Evolutionary conservation across 2,797 vertebrate genomes (phyloP).

Genomic region (Gastrophryne carolinensis): DNA sequence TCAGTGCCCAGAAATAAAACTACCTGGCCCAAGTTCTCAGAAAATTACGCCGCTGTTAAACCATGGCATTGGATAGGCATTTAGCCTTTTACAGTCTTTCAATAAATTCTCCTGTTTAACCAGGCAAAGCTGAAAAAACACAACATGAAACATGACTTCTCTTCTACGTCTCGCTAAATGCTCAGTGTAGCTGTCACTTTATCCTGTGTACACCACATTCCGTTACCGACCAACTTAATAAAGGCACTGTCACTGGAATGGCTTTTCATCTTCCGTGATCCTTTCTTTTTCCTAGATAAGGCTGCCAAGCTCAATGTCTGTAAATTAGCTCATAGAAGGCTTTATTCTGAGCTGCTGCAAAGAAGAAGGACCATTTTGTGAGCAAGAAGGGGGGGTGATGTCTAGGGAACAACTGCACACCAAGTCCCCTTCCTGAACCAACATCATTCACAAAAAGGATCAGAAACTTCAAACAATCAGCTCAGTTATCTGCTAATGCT

Average conservation of each 20-base stretch:
- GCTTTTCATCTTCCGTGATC: conserved; percentile 73
- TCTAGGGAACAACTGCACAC: no score
- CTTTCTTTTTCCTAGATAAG: conserved; percentile 70
- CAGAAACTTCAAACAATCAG: no score
- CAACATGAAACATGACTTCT: conserved; percentile 64
- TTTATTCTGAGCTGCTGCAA: conserved; percentile 70
- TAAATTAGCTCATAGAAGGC: conserved; percentile 71
- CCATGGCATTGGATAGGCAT: conserved; percentile 9
- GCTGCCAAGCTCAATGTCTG: conserved; percentile 69
- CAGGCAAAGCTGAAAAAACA: conserved; percentile 57
- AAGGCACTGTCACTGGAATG: conserved; percentile 70
- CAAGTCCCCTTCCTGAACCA: no score
- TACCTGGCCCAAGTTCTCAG: conserved; percentile 6
- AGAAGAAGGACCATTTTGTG: conserved; percentile 62
- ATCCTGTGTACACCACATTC: conserved; percentile 61
- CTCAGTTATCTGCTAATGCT: no score
- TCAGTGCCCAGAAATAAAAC: conserved; percentile 19
- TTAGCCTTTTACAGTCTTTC: conserved; percentile 23
- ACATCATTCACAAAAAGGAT: no score
- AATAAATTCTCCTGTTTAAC: conserved; percentile 52
- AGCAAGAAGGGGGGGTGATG: conserved; percentile 51
- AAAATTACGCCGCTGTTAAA: conserved; percentile 21
- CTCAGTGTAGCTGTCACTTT: conserved; percentile 65
- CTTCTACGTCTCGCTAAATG: conserved; percentile 66
- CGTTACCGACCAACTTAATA: conserved; percentile 74